Base-by-base conservation (phyloP, 2,113 vertebrate genomes). In the Nothobranchius furzeri region DNA sequence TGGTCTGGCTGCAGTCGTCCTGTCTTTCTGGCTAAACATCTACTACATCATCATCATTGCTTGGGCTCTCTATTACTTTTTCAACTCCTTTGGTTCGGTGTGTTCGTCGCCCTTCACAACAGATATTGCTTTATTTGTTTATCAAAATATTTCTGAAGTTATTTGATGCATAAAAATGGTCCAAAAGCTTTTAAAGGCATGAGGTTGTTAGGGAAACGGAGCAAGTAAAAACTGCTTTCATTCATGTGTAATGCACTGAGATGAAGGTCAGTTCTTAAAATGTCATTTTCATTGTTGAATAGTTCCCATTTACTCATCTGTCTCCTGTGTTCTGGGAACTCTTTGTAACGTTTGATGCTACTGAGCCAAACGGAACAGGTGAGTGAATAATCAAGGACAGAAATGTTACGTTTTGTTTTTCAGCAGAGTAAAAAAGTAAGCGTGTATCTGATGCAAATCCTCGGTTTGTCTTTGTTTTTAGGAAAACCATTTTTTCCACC, bases 31-130 rank as follows among this genome's bases (percentile, higher is more conserved):
- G 95, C 92, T 96, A 64, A 96, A 97, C 85, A 94, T 95, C 84
- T 97, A 97, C 78, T 97, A 97, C 77, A 95, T 97, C 37, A 90
- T 97, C 81, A 97, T 96, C 74, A 97, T 96, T 0, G 92, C 96
- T 78, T 97, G 96, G 96, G 94, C 96, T 0, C 91, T 97, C 48
- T 96, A 96, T 86, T 97, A 97, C 61, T 91, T 96, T 52, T 96
- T 96, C 91, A 95, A 90, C 85, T 96, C 95, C 51, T 96, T 97
- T 83, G 91, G 87, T 25, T 83, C 81, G 54, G 95, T 96, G 80
- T 15, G 90, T 87, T 47, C 20, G 4, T 9, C 25, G 9, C 13
- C 30, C 30, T 20, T 64, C 42, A 47, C 42, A 60, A 1, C 20
- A 17, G 9, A 42, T 58, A 49, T 47, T 25, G 1, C 0, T 20